Evolutionary conservation across 1,140 invertebrate species (phyloP).

Genomic region (Sitobion miscanthi): DNA sequence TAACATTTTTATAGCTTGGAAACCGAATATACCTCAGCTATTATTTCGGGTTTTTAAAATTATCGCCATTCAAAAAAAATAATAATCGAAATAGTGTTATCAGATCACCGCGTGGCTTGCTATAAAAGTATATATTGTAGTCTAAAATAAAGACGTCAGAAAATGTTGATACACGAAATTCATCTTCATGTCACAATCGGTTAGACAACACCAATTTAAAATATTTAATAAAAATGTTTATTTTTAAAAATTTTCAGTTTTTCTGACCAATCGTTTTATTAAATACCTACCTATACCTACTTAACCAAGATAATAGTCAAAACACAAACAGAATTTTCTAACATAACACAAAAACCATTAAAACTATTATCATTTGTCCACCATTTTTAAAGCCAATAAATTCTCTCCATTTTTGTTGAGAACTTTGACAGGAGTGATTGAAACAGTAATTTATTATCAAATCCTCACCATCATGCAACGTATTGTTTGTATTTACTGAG

Average conservation of each 20-base stretch:
- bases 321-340: background rate
- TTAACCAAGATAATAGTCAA: background rate
- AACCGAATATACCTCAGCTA: background rate
- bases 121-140: background rate
- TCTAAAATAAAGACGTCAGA: background rate
- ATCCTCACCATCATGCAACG: too few species aligned
- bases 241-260: too few species aligned
- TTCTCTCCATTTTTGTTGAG: background rate
- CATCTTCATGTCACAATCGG: background rate
- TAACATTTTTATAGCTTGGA: background rate
- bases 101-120: background rate
- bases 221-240: background rate
- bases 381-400: background rate
- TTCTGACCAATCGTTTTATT: too few species aligned
- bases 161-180: background rate
- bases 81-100: background rate
- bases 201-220: background rate
- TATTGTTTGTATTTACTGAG: background rate
- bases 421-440: background rate
- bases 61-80: background rate
- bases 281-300: too few species aligned
- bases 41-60: background rate
- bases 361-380: background rate
- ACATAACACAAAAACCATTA: background rate
- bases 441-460: background rate